Conservation (phyloP, 2,888 invertebrate genomes). For the Trypoxylon attenuatum region DNA sequence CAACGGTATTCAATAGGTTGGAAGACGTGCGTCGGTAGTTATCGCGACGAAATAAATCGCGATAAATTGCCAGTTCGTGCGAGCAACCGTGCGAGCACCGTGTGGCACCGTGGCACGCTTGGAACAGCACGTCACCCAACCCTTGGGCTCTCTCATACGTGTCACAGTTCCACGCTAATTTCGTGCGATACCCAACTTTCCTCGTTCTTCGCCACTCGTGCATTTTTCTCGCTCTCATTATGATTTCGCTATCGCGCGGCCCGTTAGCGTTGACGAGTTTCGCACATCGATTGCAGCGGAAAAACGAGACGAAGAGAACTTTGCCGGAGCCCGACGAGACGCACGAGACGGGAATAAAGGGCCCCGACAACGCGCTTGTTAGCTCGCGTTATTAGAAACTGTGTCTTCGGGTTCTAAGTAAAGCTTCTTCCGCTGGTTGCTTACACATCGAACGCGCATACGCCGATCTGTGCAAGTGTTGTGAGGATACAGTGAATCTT, state of each 20-base stretch:
- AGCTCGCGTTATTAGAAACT: no score
- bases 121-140: no score
- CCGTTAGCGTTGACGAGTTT: no score
- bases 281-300: no score
- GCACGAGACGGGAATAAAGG: no score
- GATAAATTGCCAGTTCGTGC: slow-evolving; percentile 53
- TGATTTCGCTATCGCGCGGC: slow-evolving; percentile 21
- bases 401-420: no score
- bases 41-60: slow-evolving; percentile 51
- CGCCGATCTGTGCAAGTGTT: slow-evolving; percentile 39
- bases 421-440: no score
- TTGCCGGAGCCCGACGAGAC: no score
- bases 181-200: neutral
- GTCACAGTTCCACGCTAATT: slow-evolving; percentile 35
- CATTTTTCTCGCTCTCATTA: slow-evolving; percentile 21
- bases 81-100: slow-evolving; percentile 13
- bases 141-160: no score
- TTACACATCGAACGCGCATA: neutral
- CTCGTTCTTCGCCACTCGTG: slow-evolving; percentile 6
- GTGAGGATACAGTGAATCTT: slow-evolving; percentile 40
- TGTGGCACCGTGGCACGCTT: slow-evolving; percentile 9
- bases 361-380: no score
- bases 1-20: slow-evolving; percentile 46
- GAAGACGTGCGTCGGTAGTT: slow-evolving; percentile 40
- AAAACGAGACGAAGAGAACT: no score